Evolutionary conservation across 2,797 vertebrate species (phyloP), one percentile per base, ranked within the genome.

Genomic region (Apodemus agrarius): DNA sequence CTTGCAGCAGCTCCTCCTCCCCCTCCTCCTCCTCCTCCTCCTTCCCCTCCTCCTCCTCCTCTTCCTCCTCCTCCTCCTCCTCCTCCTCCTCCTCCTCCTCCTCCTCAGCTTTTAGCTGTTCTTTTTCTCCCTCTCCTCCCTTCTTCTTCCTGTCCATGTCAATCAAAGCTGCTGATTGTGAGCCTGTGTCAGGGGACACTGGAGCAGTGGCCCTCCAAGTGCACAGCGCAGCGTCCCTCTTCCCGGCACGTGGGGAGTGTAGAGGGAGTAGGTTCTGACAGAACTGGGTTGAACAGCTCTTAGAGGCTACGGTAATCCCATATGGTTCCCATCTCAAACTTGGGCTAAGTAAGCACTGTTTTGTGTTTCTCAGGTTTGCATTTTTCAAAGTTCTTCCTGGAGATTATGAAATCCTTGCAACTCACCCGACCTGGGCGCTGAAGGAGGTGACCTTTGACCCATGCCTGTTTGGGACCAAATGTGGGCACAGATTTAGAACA

Each of bases 301-400:
- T 13, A 37, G 69, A 83, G 37, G 26, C 5, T 43, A 67, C 82
- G 34, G 43, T 49, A 81, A 84, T 76, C 43, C 16, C 0, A 72
- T 29, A 0, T 24, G 46, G 31, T 24, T 12, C 31, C 43, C 16
- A 12, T 46, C 52, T 43, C 34, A 46, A 22, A 46, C 87, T 4
- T 21, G 19, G 69, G 6, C 43, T 46, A 84, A 84, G 83, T 69
- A 72, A 92, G 43, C 54, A 17, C 2, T 82, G 3, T 91, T 97
- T 97, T 91, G 85, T 97, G 34, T 97, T 92, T 97, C 96, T n/a
- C 98, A 99, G 99, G 96, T 99, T 99, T 97, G 99, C 99, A 46
- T 99, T 99, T 98, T 99, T 98, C 89, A 99, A 99, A 99, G 99
- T 99, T 59, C 99, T 99, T 69, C 99, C 99, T 84, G 99, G 99